phyloP scores from a whole-genome alignment of 2,113 vertebrate genomes.

The Oplegnathus fasciatus region DNA sequence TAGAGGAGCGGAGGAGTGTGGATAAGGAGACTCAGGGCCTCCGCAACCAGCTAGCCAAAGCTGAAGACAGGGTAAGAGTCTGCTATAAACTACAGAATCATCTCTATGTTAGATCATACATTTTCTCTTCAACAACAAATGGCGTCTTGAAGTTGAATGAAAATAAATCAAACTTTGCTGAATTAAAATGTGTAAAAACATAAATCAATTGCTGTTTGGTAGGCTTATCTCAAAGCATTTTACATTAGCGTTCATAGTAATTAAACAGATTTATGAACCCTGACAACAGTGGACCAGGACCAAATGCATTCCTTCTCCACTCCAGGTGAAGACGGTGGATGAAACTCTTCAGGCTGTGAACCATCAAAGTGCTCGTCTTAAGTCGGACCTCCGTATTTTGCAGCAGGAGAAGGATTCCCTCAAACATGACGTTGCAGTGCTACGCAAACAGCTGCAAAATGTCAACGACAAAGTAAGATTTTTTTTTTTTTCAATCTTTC shows the following conservation, averaged over 20 bases:
- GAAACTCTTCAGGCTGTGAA: conserved; percentile 86
- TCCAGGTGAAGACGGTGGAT: conserved; percentile 86
- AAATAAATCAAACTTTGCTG: neutral
- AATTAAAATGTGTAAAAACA: neutral
- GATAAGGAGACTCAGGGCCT: conserved; percentile 85
- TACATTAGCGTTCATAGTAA: neutral
- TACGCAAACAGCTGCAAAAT: conserved; percentile 89
- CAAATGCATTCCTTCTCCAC: neutral
- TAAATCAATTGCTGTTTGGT: neutral
- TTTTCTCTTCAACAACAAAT: no score
- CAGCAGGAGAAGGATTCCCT: conserved; percentile 92
- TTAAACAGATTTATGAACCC: neutral
- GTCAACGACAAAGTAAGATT: conserved; percentile 85
- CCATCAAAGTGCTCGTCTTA: conserved; percentile 85
- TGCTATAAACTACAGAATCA: neutral
- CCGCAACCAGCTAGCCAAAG: conserved; percentile 81
- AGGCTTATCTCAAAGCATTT: neutral
- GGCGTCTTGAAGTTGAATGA: no score
- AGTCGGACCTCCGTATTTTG: conserved; percentile 84
- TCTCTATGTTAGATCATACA: neutral
- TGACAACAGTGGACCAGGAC: neutral
- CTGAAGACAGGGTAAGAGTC: conserved; percentile 88
- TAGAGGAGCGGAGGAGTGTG: conserved; percentile 85
- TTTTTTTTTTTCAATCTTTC: no score
- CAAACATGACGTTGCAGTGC: conserved; percentile 86